Conservation (phyloP, 30 jellyfish, hydroid and myxozoan genomes). For the Turritopsis dohrnii region DNA sequence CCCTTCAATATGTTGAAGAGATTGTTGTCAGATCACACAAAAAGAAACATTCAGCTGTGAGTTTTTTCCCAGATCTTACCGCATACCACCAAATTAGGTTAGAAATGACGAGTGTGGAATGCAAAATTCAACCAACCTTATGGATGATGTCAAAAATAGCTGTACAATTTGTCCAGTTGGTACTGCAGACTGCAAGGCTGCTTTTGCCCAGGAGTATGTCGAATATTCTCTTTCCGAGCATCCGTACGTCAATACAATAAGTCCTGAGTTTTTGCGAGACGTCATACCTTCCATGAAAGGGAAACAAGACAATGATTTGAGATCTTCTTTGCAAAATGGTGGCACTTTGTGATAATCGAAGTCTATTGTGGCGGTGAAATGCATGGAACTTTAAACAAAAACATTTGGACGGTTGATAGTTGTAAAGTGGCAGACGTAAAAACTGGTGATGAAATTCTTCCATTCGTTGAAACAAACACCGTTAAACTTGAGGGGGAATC, state of each 20-base stretch:
- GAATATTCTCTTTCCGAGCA: not conserved
- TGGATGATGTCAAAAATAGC: not conserved
- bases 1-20: not conserved
- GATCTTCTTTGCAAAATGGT: not conserved
- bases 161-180: not conserved
- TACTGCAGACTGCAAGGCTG: not conserved
- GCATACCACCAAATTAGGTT: not conserved
- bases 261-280: not conserved
- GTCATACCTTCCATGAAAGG: not conserved
- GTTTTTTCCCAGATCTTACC: not conserved
- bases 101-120: constrained; percentile 1
- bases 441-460: not conserved
- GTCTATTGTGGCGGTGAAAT: not conserved
- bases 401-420: not conserved
- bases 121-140: not conserved
- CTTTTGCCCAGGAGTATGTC: not conserved
- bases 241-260: not conserved
- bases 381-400: not conserved
- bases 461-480: not conserved
- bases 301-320: not conserved
- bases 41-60: not conserved
- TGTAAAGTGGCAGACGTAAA: not conserved
- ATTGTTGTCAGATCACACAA: not conserved
- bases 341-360: not conserved
- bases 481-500: not conserved